phyloP scores from a whole-genome alignment of 64 coral and sea anemone species.

The Actinia tenebrosa region DNA sequence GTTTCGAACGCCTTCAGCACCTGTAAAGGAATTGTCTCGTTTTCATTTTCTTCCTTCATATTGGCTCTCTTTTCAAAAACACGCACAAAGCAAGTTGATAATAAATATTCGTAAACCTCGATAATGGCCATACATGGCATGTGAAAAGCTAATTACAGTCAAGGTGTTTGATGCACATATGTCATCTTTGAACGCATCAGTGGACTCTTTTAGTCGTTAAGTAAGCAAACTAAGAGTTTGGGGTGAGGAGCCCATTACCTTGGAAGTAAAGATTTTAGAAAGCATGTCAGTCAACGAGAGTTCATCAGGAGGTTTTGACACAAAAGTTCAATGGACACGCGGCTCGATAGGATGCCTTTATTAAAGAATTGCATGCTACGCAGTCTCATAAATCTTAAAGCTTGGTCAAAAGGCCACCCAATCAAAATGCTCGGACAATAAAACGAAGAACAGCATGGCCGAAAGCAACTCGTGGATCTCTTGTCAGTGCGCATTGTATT shows the following conservation, averaged over 20 bases:
- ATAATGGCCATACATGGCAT: not conserved
- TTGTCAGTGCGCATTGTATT: not conserved
- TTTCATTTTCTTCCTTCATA: not conserved
- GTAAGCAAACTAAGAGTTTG: not conserved
- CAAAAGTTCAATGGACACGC: not conserved
- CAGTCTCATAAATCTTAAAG: not conserved
- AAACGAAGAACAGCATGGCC: not conserved
- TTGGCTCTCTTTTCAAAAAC: not conserved
- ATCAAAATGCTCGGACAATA: not conserved
- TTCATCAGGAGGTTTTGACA: not conserved
- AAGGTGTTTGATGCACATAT: not conserved
- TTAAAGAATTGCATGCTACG: not conserved
- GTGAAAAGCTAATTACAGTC: not conserved
- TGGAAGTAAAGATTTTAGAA: not conserved
- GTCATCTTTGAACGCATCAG: not conserved
- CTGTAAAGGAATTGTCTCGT: not conserved
- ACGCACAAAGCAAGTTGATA: not conserved
- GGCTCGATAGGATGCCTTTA: not conserved
- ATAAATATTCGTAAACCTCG: not conserved
- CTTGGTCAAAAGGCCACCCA: constrained; percentile 10
- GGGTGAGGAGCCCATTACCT: not conserved
- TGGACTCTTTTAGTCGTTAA: not conserved
- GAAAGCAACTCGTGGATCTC: not conserved
- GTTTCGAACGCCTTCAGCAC: not conserved
- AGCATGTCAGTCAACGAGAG: not conserved